Percentiles rank a stretch among this genome's conserved stretches.
Conservation (phyloP, 2,797 vertebrate genomes). For the Typhlichthys subterraneus region DNA sequence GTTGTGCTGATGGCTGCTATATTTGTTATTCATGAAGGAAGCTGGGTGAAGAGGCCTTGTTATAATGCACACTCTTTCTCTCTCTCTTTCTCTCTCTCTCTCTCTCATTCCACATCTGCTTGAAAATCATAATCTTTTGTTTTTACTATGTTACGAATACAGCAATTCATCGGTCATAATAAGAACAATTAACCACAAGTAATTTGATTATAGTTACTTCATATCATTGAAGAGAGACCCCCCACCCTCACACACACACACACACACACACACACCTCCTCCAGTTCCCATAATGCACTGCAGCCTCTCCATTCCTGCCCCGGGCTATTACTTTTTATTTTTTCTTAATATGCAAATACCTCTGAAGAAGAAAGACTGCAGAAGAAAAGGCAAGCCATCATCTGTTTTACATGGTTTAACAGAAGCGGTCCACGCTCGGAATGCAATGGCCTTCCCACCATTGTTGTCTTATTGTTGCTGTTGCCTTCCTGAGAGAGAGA, state of each 20-base stretch:
- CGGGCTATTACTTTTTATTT: slow-evolving; percentile 80
- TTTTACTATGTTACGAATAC: slow-evolving; percentile 32
- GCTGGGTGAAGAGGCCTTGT: slow-evolving; percentile 78
- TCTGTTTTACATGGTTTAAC: slow-evolving; percentile 55
- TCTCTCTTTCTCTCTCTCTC: slow-evolving; percentile 14
- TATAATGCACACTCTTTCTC: slow-evolving; percentile 60
- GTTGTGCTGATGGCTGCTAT: slow-evolving; percentile 72
- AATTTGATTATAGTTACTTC: slow-evolving; percentile 55
- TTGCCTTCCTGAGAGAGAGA: slow-evolving; percentile 45
- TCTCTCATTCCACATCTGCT: slow-evolving; percentile 10
- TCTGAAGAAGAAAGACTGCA: slow-evolving; percentile 73
- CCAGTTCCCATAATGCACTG: slow-evolving; percentile 74
- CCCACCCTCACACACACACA: slow-evolving; percentile 9
- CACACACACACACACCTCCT: slow-evolving; percentile 47
- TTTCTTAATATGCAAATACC: slow-evolving; percentile 83
- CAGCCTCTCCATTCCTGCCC: slow-evolving; percentile 77
- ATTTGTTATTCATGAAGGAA: slow-evolving; percentile 83
- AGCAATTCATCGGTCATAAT: slow-evolving; percentile 49
- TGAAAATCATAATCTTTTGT: slow-evolving; percentile 42
- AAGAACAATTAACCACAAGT: slow-evolving; percentile 39
- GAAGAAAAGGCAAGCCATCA: slow-evolving; percentile 60
- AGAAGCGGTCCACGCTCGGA: slow-evolving; percentile 65
- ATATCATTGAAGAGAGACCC: slow-evolving; percentile 26
- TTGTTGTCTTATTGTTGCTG: slow-evolving; percentile 47
- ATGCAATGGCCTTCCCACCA: slow-evolving; percentile 58